phyloP scores from a whole-genome alignment of 1,140 invertebrate genomes.

The Sitophilus oryzae region DNA sequence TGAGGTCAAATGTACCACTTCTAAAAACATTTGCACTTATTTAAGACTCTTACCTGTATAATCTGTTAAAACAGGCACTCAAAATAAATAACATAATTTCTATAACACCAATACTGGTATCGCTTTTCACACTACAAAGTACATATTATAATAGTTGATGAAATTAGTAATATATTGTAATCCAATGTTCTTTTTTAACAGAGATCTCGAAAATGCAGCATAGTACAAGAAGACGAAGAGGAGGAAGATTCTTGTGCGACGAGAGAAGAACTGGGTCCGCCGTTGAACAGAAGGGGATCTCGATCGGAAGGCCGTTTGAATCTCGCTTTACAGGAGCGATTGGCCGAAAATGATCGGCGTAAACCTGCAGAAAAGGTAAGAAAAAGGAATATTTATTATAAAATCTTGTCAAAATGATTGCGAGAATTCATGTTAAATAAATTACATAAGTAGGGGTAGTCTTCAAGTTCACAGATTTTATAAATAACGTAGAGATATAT shows the following conservation, averaged over 20 bases:
- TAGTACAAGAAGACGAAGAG: constrained; percentile 80
- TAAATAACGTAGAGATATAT: too few relatives aligned
- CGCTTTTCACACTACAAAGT: too few relatives aligned
- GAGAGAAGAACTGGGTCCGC: constrained; percentile 47
- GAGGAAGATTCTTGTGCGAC: constrained; percentile 57
- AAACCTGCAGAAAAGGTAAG: constrained; percentile 26
- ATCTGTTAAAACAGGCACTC: too few relatives aligned
- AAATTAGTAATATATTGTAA: too few relatives aligned
- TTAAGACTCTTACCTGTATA: too few relatives aligned
- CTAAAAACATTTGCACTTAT: too few relatives aligned
- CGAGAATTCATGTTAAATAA: background rate
- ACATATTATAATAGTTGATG: too few relatives aligned
- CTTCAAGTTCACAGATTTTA: too few relatives aligned
- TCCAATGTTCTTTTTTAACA: constrained; percentile 40
- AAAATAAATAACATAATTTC: too few relatives aligned
- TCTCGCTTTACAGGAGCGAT: constrained; percentile 49
- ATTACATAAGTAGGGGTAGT: too few relatives aligned
- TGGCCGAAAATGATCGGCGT: constrained; percentile 42
- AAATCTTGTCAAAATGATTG: background rate
- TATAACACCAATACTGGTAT: too few relatives aligned
- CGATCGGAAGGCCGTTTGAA: constrained; percentile 58
- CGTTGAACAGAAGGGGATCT: constrained; percentile 53
- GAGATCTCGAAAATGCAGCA: constrained; percentile 77
- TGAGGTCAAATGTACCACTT: too few relatives aligned
- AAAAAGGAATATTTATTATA: background rate